These are phyloP conservation scores for Ficedula albicollis DNA, from an alignment of 2,797 vertebrate genomes.

Conservation along the genomic window DNA sequence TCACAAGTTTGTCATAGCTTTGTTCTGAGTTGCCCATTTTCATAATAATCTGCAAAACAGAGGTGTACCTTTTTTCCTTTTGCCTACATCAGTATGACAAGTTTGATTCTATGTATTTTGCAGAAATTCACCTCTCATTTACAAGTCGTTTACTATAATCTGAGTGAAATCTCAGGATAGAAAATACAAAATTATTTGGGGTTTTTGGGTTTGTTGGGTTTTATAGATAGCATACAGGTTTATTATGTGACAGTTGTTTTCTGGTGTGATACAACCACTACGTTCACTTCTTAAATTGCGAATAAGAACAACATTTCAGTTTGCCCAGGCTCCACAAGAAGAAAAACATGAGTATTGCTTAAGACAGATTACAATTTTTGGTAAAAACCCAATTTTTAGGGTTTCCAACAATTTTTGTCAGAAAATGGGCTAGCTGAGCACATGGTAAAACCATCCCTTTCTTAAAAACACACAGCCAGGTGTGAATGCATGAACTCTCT, in stretches of 20 bases:
- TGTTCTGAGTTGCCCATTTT: neutral
- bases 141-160: neutral
- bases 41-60: neutral
- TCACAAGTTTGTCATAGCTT: neutral
- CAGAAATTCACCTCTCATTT: neutral
- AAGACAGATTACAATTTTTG: neutral
- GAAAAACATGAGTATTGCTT: neutral
- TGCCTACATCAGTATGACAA: neutral
- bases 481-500: neutral
- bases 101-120: neutral
- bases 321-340: neutral
- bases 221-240: neutral
- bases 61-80: neutral
- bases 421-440: neutral
- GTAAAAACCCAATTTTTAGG: neutral
- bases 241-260: neutral
- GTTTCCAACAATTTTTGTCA: neutral
- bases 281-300: fast-evolving
- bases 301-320: neutral
- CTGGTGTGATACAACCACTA: neutral
- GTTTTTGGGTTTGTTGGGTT: neutral
- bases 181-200: neutral
- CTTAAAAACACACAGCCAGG: neutral
- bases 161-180: neutral
- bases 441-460: neutral